Base-by-base conservation (phyloP, 2,113 vertebrate genomes). In the Charina bottae region DNA sequence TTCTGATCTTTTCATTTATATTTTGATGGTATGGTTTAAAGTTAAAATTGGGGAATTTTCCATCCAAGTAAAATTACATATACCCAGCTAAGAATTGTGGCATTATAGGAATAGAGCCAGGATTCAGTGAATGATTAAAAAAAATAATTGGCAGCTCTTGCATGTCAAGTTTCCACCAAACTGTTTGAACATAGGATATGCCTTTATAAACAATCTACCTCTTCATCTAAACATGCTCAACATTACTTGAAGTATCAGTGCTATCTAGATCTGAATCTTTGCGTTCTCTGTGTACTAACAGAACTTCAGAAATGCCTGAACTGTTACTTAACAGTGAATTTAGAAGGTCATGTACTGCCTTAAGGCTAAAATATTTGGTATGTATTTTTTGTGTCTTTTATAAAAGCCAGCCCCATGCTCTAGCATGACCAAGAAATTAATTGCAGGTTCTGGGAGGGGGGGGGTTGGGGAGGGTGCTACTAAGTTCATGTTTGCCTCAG, bases 161-260 rank as follows among this genome's bases (percentile, higher is more conserved):
- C n/a, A 37, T 15, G 11, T 86, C 23, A 54, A 3, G 19, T 37
- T 59, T 86, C 64, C 59, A 86, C 49, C n/a, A 86, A 85, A 55
- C 17, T 86, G 59, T 91, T 64, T 86, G 83, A 33, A 19, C 59
- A 55, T 15, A 62, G 19, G 10, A 49, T n/a, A 24, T n/a, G 37
- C 55, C 68, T 90, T 87, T 91, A 72, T 91, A 72, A 87, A 91
- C 49, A 12, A 72, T 87, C 60, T 87, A 17, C 23, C n/a, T 37
- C 84, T 68, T 12, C 49, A 86, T 87, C 49, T 87, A 87, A 91
- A 68, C 90, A 72, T 55, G n/a, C 60, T 49, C 33, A 72, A 21
- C 24, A 33, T 46, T 83, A 33, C 12, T 62, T n/a, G 59, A 33
- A 2, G 46, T 91, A 58, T 21, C 9, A 21, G 72, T 37, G 37